A percentile compares a stretch with the other conserved stretches of the same genome.
phyloP scores from a whole-genome alignment of 1,140 invertebrate species.

The Aphelinus certus region DNA sequence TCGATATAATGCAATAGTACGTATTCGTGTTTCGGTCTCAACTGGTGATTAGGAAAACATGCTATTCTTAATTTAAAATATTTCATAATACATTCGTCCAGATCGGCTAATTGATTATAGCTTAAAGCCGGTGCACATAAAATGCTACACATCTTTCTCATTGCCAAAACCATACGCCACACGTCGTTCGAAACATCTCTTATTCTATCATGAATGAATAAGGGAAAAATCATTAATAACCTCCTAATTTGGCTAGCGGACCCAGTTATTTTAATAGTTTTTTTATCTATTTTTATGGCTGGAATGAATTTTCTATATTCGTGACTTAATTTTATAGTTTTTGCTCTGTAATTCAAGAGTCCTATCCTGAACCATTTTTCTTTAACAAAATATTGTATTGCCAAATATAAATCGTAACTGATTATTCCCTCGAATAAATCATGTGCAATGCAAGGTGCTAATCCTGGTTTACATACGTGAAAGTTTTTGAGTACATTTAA shows the following conservation, averaged over 20 bases:
- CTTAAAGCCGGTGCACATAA: slow-evolving; percentile 11
- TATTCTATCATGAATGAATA: not conserved
- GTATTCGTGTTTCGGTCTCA: slow-evolving; percentile 24
- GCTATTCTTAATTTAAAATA: slow-evolving; percentile 6
- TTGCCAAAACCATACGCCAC: slow-evolving; percentile 1
- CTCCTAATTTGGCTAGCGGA: slow-evolving; percentile 9
- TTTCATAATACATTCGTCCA: not conserved
- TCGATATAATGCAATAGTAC: slow-evolving; percentile 1
- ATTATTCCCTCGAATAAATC: slow-evolving; percentile 36
- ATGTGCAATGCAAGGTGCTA: slow-evolving; percentile 36
- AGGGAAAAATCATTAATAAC: slow-evolving; percentile 11
- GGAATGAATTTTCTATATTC: slow-evolving; percentile 2
- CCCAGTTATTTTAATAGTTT: not conserved
- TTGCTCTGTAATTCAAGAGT: slow-evolving; percentile 17
- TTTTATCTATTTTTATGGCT: not conserved
- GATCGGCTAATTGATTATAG: not conserved
- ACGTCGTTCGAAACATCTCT: slow-evolving; percentile 8
- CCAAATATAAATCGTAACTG: slow-evolving; percentile 26
- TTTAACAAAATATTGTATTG: slow-evolving; percentile 35
- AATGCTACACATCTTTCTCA: slow-evolving; percentile 8
- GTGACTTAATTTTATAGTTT: not conserved
- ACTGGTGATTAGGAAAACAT: not conserved
- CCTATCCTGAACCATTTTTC: slow-evolving; percentile 18
- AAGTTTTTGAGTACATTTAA: slow-evolving; percentile 35
- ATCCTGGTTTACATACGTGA: slow-evolving; percentile 36